Conservation (phyloP, 2,113 vertebrate species). For the Gopherus flavomarginatus region DNA sequence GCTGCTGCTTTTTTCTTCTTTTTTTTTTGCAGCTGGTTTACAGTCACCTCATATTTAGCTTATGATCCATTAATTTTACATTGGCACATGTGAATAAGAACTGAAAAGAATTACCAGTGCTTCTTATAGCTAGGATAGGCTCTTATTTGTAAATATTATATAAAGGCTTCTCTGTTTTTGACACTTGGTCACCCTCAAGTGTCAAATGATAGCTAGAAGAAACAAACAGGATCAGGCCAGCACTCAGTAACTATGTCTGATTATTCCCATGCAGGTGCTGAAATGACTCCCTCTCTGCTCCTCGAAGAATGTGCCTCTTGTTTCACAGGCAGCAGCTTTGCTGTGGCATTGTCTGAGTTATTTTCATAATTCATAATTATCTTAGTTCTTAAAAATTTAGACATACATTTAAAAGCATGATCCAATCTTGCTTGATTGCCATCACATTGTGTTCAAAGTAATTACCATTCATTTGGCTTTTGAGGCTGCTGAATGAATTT, state of each 20-base stretch:
- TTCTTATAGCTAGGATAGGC: neutral
- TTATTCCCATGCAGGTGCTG: constrained; percentile 66
- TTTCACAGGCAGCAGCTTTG: constrained; percentile 72
- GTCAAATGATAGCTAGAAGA: neutral
- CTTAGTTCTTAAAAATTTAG: constrained; percentile 83
- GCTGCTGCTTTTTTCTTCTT: too few species aligned
- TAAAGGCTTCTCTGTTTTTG: neutral
- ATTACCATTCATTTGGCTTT: constrained; percentile 91
- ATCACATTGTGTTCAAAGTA: constrained; percentile 87
- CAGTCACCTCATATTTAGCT: too few species aligned
- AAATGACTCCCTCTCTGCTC: constrained; percentile 42
- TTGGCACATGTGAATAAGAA: neutral
- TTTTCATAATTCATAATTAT: constrained; percentile 88
- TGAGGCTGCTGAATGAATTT: constrained; percentile 88
- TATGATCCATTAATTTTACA: neutral
- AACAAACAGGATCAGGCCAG: neutral
- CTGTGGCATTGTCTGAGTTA: constrained; percentile 75
- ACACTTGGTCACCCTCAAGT: neutral
- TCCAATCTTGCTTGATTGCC: constrained; percentile 88
- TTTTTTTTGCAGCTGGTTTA: too few species aligned
- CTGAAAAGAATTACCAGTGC: neutral
- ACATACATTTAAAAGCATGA: constrained; percentile 86
- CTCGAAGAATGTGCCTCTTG: constrained; percentile 67
- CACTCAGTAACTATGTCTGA: constrained; percentile 13
- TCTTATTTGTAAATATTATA: neutral